Evolutionary conservation across 2,888 invertebrate genomes (phyloP), one percentile per base, ranked within the genome.

Genomic region (Mythimna loreyi): DNA sequence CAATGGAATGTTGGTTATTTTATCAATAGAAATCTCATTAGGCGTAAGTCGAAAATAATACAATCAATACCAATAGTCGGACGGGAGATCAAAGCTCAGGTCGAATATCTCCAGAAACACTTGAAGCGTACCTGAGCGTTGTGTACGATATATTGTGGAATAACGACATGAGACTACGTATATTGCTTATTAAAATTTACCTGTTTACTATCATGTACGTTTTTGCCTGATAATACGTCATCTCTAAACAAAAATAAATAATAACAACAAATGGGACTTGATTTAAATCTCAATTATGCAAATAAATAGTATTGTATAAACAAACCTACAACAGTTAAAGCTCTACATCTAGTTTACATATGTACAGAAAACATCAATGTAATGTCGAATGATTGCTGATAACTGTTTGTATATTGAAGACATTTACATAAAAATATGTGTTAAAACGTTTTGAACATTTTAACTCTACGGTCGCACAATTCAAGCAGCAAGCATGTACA

Each of bases 311-410:
- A 87, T 84, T 84, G 79, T 87, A 86, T 83, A 83, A 86, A 85
- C 83, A 89, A 89, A 88, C 85, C 87, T 94, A 94, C 90, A 92
- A 94, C 92, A 94, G 92, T 94, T 94, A 95, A 93, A 95, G 94
- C 94, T 95, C 89, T 93, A 94, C 74, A 90, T 86, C 88, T 94
- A 94, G 92, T 92, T 93, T 94, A 94, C 93, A 95, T 94, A 95
- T 94, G 85, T 95, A 95, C 94, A 94, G 86, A 91, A 78, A 87
- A 86, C 79, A 87, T 64, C 80, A 81, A 83, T 85, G 85, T 81
- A 85, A 88, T 87, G 84, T 86, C 58, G 62, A 80, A 76, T 77
- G 80, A 68, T 85, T 82, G 84, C 81, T 78, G 75, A 63, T 61
- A 49, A 57, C 66, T 61, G 53, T 64, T 65, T 73, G 73, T 63